phyloP scores from a whole-genome alignment of 2,888 invertebrate genomes.

The Lissocephala sabroskyi region DNA sequence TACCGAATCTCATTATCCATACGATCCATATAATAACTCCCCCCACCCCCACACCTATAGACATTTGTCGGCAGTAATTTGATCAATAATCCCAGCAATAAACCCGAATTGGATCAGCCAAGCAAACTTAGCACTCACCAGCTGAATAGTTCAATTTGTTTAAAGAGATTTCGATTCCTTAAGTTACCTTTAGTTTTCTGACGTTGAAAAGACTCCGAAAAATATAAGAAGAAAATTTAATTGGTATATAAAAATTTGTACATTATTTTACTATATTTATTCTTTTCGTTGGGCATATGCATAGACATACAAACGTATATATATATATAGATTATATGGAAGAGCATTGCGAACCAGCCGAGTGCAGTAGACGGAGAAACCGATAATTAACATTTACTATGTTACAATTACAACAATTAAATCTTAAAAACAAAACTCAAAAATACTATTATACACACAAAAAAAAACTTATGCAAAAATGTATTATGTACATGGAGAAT shows the following conservation, averaged over 20 bases:
- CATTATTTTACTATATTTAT: too few relatives aligned
- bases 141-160: too few relatives aligned
- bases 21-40: background rate
- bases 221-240: too few relatives aligned
- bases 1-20: background rate
- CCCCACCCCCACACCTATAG: background rate
- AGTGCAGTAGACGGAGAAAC: background rate
- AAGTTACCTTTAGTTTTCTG: too few relatives aligned
- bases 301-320: constrained; percentile 8
- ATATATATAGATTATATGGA: constrained; percentile 4
- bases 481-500: constrained; percentile 31
- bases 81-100: too few relatives aligned
- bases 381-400: constrained; percentile 31
- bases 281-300: too few relatives aligned
- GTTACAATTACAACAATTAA: constrained; percentile 62
- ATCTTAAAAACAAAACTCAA: constrained; percentile 56
- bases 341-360: background rate
- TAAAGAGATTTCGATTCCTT: too few relatives aligned
- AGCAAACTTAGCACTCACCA: too few relatives aligned
- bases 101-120: too few relatives aligned
- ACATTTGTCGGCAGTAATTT: too few relatives aligned
- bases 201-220: too few relatives aligned
- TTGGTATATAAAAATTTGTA: too few relatives aligned
- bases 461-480: constrained; percentile 44
- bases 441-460: constrained; percentile 32